phyloP scores from a whole-genome alignment of 2,888 invertebrate genomes.

The Sinotaia quadrata region DNA sequence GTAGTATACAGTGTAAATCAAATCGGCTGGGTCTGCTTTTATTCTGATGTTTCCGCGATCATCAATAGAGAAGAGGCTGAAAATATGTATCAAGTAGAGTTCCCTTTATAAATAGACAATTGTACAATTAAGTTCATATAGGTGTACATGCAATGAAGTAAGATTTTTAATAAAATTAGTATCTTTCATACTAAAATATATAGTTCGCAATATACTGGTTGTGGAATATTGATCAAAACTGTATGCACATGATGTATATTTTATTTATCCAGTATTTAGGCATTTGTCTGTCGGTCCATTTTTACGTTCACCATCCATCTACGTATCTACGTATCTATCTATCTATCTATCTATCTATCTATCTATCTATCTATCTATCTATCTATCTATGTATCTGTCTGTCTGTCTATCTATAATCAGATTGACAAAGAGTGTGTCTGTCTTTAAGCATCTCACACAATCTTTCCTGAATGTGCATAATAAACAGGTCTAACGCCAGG shows the following conservation, averaged over 20 bases:
- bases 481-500: neutral
- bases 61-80: constrained; percentile 55
- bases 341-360: neutral
- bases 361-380: neutral
- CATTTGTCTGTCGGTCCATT: neutral
- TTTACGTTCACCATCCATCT: neutral
- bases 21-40: constrained; percentile 35
- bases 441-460: no score
- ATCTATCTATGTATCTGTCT: neutral
- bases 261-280: no score
- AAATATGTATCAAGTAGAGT: neutral
- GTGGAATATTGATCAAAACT: no score
- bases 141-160: no score
- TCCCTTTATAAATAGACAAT: neutral
- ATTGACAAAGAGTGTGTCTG: no score
- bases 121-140: neutral
- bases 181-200: no score
- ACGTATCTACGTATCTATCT: no score
- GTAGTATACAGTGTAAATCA: constrained; percentile 40
- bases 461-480: no score
- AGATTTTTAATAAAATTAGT: no score
- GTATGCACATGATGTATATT: no score
- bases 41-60: constrained; percentile 46
- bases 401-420: no score
- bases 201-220: no score